A percentile compares a stretch with the other conserved stretches of the same genome.
These are phyloP conservation scores for Pao palembangensis DNA, from an alignment of 2,113 vertebrate species.

Conservation along the genomic window DNA sequence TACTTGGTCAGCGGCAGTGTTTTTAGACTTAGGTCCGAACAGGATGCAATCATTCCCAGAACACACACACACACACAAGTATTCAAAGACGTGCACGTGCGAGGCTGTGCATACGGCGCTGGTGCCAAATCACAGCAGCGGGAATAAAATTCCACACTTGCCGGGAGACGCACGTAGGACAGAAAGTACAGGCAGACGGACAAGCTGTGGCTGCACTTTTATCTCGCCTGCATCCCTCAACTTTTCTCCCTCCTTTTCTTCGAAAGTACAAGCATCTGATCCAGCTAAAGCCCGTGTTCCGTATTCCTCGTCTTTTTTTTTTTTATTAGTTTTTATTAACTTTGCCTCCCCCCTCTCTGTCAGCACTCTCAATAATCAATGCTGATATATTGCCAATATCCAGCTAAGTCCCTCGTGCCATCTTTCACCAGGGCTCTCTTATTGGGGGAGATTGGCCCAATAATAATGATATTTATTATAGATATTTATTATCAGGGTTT, in stretches of 20 bases:
- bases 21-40: no score
- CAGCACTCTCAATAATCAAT: slow-evolving; percentile 82
- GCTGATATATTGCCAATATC: slow-evolving; percentile 84
- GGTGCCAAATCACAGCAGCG: no score
- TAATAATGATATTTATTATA: slow-evolving; percentile 83
- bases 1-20: slow-evolving; percentile 23
- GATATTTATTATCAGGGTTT: slow-evolving; percentile 80
- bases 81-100: no score
- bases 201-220: slow-evolving; percentile 31
- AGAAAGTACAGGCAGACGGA: slow-evolving; percentile 1
- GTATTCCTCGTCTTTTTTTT: slow-evolving; percentile 76
- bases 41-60: no score
- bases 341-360: slow-evolving; percentile 73
- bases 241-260: slow-evolving; percentile 30
- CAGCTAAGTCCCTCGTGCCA: slow-evolving; percentile 72
- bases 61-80: no score
- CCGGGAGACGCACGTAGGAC: slow-evolving; percentile 12
- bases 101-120: no score
- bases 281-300: slow-evolving; percentile 76
- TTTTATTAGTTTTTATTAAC: slow-evolving; percentile 85
- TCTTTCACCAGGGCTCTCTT: slow-evolving; percentile 74
- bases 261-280: slow-evolving; percentile 65
- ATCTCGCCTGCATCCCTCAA: slow-evolving; percentile 21
- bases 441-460: slow-evolving; percentile 78
- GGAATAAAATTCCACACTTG: no score